These are phyloP conservation scores for Gari tellinella DNA, from an alignment of 2,888 invertebrate genomes.

Conservation along the genomic window DNA sequence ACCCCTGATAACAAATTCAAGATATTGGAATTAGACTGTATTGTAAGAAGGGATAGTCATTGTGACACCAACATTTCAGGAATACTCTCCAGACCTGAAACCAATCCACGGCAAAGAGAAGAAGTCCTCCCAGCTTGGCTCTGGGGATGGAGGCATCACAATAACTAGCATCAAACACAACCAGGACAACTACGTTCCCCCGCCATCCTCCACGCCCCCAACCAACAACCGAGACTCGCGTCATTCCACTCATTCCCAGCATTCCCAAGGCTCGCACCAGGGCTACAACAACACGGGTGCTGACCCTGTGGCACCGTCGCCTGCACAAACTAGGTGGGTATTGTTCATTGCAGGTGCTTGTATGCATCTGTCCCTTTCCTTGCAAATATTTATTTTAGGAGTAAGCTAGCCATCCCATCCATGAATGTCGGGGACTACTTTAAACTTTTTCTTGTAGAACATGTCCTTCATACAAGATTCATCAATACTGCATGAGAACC, in stretches of 20 bases:
- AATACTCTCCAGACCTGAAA: conserved; percentile 84
- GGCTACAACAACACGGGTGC: conserved; percentile 29
- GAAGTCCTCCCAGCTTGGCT: conserved; percentile 68
- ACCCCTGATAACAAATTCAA: too few relatives aligned
- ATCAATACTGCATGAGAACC: too few relatives aligned
- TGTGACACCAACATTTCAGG: conserved; percentile 78
- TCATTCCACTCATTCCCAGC: conserved; percentile 19
- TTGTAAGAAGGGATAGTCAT: too few relatives aligned
- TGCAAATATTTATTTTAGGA: too few relatives aligned
- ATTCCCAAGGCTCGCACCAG: conserved; percentile 34
- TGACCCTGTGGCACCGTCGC: conserved; percentile 8
- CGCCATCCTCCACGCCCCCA: conserved; percentile 5
- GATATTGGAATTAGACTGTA: too few relatives aligned
- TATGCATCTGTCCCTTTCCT: too few relatives aligned
- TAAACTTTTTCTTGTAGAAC: too few relatives aligned
- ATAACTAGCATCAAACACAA: conserved; percentile 82
- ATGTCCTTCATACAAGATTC: too few relatives aligned
- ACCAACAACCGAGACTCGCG: conserved; percentile 11
- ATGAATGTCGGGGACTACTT: too few relatives aligned
- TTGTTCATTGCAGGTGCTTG: too few relatives aligned
- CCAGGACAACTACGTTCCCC: conserved; percentile 56
- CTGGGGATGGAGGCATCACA: conserved; percentile 79
- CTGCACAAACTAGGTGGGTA: too few relatives aligned
- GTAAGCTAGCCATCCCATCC: too few relatives aligned
- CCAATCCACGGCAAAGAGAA: conserved; percentile 81